A percentile compares a stretch with the other conserved stretches of the same genome.
Evolutionary conservation across 2,888 invertebrate species (phyloP).

Genomic region (Trachelus troglodyta): DNA sequence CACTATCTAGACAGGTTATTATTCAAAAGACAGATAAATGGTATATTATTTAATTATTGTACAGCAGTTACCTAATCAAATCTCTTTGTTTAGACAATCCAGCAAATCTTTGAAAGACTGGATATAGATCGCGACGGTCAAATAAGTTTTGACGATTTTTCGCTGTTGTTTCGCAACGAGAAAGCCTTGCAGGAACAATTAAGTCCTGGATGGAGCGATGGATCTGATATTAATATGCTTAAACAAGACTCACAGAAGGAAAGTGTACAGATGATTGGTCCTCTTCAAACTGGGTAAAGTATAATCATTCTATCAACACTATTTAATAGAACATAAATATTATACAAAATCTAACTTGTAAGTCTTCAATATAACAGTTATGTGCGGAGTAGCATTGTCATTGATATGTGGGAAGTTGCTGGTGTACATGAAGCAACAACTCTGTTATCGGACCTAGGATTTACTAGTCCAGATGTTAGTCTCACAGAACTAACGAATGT

Average conservation of each 20-base stretch:
- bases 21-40: conserved; percentile 8
- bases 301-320: conserved; percentile 5
- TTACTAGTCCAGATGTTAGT: conserved; percentile 71
- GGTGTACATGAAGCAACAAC: conserved; percentile 75
- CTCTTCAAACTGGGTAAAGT: conserved; percentile 42
- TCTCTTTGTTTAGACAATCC: conserved; percentile 62
- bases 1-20: conserved; percentile 74
- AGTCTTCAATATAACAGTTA: conserved; percentile 25
- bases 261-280: conserved; percentile 38
- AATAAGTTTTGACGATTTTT: conserved; percentile 76
- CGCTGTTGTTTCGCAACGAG: conserved; percentile 72
- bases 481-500: conserved; percentile 74
- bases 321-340: conserved; percentile 2
- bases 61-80: background rate
- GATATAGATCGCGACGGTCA: conserved; percentile 73
- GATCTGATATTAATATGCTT: conserved; percentile 37
- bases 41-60: background rate
- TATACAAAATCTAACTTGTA: background rate
- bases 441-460: conserved; percentile 77
- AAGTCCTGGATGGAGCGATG: conserved; percentile 44
- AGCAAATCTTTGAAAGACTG: conserved; percentile 75
- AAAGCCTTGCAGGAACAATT: conserved; percentile 44
- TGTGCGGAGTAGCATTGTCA: conserved; percentile 63
- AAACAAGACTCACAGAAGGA: conserved; percentile 43
- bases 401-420: conserved; percentile 80